Percentiles rank a stretch among this genome's conserved stretches.
These are phyloP conservation scores for Cyrtorhinus lividipennis DNA, from an alignment of 1,140 invertebrate species.

Conservation along the genomic window DNA sequence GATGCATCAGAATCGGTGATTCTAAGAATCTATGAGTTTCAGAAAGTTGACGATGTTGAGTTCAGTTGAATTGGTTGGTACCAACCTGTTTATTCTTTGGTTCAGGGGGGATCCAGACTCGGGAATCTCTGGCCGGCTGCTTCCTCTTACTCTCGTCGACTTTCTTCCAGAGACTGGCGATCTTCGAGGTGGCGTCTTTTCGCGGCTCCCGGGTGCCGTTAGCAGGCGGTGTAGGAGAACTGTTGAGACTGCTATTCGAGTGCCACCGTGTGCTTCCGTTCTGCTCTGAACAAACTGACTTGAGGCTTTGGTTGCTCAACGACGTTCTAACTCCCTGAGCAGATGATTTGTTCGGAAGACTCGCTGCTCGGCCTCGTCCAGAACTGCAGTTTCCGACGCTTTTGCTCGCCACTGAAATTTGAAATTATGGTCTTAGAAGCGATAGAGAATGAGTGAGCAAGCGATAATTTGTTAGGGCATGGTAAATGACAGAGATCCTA, in stretches of 20 bases:
- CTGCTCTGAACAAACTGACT: constrained; percentile 36
- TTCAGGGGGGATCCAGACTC: constrained; percentile 43
- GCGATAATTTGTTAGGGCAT: too few species aligned
- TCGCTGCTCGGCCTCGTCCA: constrained; percentile 20
- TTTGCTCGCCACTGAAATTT: constrained; percentile 13
- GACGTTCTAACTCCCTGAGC: constrained; percentile 23
- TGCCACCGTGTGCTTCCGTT: constrained; percentile 28
- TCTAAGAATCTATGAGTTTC: too few species aligned
- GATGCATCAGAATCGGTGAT: too few species aligned
- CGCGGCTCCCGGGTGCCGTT: constrained; percentile 26
- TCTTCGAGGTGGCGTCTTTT: constrained; percentile 69
- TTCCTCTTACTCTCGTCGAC: constrained; percentile 58
- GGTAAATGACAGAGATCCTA: too few species aligned
- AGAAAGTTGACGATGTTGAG: too few species aligned
- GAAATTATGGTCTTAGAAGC: too few species aligned
- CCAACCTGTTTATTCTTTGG: constrained; percentile 17
- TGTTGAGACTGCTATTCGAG: constrained; percentile 44
- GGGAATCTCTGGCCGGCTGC: constrained; percentile 41
- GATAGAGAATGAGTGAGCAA: too few species aligned
- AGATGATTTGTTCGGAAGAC: constrained; percentile 22
- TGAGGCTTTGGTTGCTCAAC: constrained; percentile 35
- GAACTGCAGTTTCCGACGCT: constrained; percentile 8
- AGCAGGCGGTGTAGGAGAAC: constrained; percentile 29
- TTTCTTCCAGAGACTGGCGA: constrained; percentile 75
- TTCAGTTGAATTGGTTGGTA: too few species aligned